These are phyloP conservation scores for Oxyruncus cristatus DNA, from an alignment of 2,113 vertebrate genomes.

Conservation along the genomic window DNA sequence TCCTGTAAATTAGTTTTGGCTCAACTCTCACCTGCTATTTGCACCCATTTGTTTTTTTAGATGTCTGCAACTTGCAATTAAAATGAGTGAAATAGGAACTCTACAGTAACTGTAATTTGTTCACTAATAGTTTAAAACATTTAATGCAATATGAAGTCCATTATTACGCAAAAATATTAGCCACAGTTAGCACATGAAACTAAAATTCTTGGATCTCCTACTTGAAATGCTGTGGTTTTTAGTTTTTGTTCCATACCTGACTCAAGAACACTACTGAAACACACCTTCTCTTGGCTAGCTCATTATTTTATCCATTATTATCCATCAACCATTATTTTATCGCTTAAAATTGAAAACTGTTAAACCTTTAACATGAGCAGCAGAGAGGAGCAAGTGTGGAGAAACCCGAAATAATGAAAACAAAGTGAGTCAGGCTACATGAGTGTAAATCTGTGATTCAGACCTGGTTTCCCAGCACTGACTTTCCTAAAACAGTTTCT, in stretches of 20 bases:
- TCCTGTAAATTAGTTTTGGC: background rate
- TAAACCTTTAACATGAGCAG: background rate
- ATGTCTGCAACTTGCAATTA: background rate
- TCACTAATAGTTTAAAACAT: background rate
- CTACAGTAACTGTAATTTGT: background rate
- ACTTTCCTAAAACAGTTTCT: background rate
- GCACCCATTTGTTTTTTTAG: background rate
- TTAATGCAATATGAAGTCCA: background rate
- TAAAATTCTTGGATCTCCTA: background rate
- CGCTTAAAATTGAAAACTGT: background rate
- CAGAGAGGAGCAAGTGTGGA: fast-evolving
- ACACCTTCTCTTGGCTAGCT: background rate
- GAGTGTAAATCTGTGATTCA: background rate
- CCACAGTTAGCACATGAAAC: background rate
- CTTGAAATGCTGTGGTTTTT: background rate
- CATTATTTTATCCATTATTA: background rate
- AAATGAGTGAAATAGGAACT: background rate
- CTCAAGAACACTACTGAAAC: background rate
- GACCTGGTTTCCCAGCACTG: fast-evolving
- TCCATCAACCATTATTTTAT: background rate
- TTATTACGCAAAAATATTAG: background rate
- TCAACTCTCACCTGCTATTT: background rate
- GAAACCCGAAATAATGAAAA: background rate
- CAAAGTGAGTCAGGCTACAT: background rate
- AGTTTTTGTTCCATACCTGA: background rate